Conservation (phyloP, 2,888 invertebrate species). For the Panzeria rudis region DNA sequence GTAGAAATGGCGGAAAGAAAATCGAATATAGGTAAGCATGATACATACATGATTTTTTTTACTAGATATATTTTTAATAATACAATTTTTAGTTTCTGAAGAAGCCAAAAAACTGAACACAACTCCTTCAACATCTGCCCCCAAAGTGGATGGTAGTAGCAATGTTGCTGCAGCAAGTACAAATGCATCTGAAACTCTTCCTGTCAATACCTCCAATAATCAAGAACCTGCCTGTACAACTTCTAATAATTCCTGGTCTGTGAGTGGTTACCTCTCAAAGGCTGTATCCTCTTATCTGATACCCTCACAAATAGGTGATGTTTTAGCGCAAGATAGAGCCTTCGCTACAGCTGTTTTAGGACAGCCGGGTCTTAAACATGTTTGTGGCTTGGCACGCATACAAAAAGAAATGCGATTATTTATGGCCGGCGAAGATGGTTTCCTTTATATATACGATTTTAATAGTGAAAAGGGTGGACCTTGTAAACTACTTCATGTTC, state of each 20-base stretch:
- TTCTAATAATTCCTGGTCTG: conserved; percentile 77
- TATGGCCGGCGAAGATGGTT: conserved; percentile 83
- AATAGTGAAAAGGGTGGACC: conserved; percentile 81
- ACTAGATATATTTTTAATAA: conserved; percentile 3
- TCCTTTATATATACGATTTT: conserved; percentile 83
- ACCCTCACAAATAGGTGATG: conserved; percentile 83
- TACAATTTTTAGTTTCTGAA: conserved; percentile 46
- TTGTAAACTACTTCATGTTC: conserved; percentile 81
- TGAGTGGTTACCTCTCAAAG: conserved; percentile 80
- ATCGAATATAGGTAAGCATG: conserved; percentile 62
- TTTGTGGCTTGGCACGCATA: conserved; percentile 81
- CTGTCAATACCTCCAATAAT: conserved; percentile 11
- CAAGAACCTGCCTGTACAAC: conserved; percentile 56
- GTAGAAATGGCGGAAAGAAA: conserved; percentile 81
- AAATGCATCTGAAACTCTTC: conserved; percentile 35
- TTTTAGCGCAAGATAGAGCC: conserved; percentile 83
- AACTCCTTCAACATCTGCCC: conserved; percentile 28
- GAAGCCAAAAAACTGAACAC: conserved; percentile 73
- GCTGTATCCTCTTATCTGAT: conserved; percentile 82
- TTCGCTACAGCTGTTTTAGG: conserved; percentile 82
- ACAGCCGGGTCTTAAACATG: conserved; percentile 82
- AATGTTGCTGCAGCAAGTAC: neutral
- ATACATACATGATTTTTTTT: neutral
- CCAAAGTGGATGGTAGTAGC: neutral
- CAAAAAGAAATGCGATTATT: conserved; percentile 81